Evolutionary conservation across 2,113 vertebrate species (phyloP), one percentile per base, ranked within the genome.

Genomic region (Talpa occidentalis): DNA sequence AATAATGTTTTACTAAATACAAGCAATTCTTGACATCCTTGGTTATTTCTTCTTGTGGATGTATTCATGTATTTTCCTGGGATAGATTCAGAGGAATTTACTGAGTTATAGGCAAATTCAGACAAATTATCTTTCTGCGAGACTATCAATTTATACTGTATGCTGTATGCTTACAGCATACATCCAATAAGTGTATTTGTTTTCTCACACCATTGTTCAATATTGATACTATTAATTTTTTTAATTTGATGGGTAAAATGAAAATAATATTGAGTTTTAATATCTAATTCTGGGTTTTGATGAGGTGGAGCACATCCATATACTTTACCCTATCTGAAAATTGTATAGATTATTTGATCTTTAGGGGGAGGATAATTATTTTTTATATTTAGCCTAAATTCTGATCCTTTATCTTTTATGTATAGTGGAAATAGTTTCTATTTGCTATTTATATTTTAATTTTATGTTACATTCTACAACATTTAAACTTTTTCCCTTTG

Each of bases 391-490:
- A 49, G 60, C 40, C 24, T 82, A 26, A 14, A 86, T 84, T 80
- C 47, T 76, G 17, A 80, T 76, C 26, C 15, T 92, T 93, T 85
- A n/a, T 47, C 28, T 91, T 78, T 80, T 56, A 69, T 32, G 6
- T 26, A 26, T 72, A 62, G 47, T 77, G 30, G 17, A 87, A 77
- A 82, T 80, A 69, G 17, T 64, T 60, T 72, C 5, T 30, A 5
- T 62, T 42, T 49, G 11, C 77, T 72, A 85, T 10, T 72, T 88
- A 77, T 3, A 35, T 52, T 92, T 96, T 82, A 79, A 73, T 64
- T 81, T 49, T 52, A 35, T 89, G 66, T 64, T 52, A 30, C 6
- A n/a, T 89, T 89, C 79, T 47, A 10, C 7, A 92, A 40, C 30
- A 77, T 44, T 87, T 82, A 3, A 32, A 30, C 6, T 11, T 19